phyloP scores from a whole-genome alignment of 2,797 vertebrate species.

The Sarcoramphus papa region DNA sequence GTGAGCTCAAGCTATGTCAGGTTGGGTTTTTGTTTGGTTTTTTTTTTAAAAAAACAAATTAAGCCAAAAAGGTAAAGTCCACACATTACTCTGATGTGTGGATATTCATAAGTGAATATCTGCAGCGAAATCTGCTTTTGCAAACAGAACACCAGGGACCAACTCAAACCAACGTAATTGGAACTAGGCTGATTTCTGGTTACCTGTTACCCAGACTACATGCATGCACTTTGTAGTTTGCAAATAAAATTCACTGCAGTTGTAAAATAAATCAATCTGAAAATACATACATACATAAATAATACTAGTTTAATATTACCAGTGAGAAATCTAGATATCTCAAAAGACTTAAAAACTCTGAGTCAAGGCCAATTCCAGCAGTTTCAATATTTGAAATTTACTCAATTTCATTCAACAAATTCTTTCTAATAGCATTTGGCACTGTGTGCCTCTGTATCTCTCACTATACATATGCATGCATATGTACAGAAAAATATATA shows the following conservation, averaged over 20 bases:
- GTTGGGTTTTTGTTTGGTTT: rapidly evolving
- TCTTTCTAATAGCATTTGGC: background rate
- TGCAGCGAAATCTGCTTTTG: background rate
- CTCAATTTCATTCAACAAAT: background rate
- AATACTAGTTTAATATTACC: background rate
- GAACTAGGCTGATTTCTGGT: background rate
- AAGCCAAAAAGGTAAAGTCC: background rate
- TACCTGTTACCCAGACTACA: background rate
- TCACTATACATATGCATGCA: background rate
- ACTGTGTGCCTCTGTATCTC: background rate
- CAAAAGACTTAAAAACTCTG: background rate
- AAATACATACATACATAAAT: background rate
- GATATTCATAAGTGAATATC: background rate
- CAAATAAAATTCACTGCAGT: background rate
- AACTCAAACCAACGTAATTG: background rate
- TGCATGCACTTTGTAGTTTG: background rate
- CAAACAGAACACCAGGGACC: background rate
- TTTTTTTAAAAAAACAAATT: background rate
- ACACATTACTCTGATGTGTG: background rate
- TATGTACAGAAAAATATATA: background rate
- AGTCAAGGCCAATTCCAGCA: background rate
- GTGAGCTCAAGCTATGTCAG: background rate
- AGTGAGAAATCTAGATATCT: background rate
- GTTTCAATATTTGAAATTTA: background rate
- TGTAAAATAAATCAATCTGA: background rate